Evolutionary conservation across 2,888 invertebrate genomes (phyloP), one percentile per base, ranked within the genome.

Genomic region (Xanthia icteritia): DNA sequence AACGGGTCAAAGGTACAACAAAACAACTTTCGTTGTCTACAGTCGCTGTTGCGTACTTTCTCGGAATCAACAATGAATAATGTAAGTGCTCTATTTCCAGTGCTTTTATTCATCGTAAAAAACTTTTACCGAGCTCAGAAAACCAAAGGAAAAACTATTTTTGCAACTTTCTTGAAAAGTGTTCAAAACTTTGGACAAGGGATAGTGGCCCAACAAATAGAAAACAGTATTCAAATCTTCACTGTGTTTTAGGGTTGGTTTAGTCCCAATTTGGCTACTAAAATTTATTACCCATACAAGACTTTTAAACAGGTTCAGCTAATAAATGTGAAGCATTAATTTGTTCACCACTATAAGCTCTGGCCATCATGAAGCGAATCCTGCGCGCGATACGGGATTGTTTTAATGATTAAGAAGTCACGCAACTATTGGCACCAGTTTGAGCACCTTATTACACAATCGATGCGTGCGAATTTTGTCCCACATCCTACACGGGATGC

Each of bases 111-210:
- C 48, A 61, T 56, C 42, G 31, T 60, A 54, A 72, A 66, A 0
- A 79, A 77, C 69, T 70, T 68, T 66, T 39, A 69, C 48, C n/a
- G 54, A 61, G 45, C 61, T 64, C 77, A 31, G 17, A 64, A 69
- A 42, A n/a, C 64, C n/a, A 81, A 72, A 58, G 58, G 60, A 69
- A 70, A 79, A 83, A 77, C 84, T 81, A 84, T 56, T 74, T 1
- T 36, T 15, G 6, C 51, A 74, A 72, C 61, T 78, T 39, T 23
- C 65, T 63, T 75, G 45, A 60, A 73, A 74, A 54, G 74, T 23
- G 67, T 74, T 75, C 51, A 63, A 66, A 78, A 78, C 73, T 81
- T 65, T 4, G 5, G 23, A 70, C 64, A 74, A 68, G 45, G 58
- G 65, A 66, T 73, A 75, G 13, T 27, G 48, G 15, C 13, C 45